Base-by-base conservation (phyloP, 2,797 vertebrate species). In the Pyrrhura leucotis region DNA sequence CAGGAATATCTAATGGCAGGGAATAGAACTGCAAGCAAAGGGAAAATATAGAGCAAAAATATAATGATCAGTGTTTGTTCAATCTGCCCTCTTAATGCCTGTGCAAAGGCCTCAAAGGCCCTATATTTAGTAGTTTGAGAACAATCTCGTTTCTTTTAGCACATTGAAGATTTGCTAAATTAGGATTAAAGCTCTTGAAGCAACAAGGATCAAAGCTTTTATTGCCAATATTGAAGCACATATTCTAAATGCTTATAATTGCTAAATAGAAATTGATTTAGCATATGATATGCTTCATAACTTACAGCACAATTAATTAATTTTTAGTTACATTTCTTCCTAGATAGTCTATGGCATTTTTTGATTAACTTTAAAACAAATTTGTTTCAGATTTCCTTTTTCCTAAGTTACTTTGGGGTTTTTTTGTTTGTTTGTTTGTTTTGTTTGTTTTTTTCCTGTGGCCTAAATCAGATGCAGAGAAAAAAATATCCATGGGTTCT, bases 241-340 rank as follows among this genome's bases (percentile, higher is more conserved):
- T 90, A 78, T 77, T 89, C 96, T 94, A 93, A 95, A 92, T 93
- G 68, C 84, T 93, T 95, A 59, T 95, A 96, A 94, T 95, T 95
- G 72, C 81, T 89, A 95, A 96, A 93, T 47, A 94, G 75, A 94
- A 84, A 89, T 45, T 89, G 77, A 90, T 94, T 91, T 96, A 88
- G 89, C 83, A 78, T 90, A 92, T 97, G 89, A 97, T 93, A 94
- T 92, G 67, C 90, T 95, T 93, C 93, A 79, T 89, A 95, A 95
- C 88, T 96, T 96, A 86, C 33, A 97, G 89, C 68, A 94, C 66
- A 96, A 58, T 97, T 97, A 97, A 97, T 97, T 97, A 96, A 94
- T 81, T 85, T 83, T 45, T 68, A 92, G 56, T 89, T 96, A 67
- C 68, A 78, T 95, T 94, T 96, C 91, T 97, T 96, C 80, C 69